These are phyloP conservation scores for Clivina fossor DNA, from an alignment of 2,888 invertebrate species.

Conservation along the genomic window DNA sequence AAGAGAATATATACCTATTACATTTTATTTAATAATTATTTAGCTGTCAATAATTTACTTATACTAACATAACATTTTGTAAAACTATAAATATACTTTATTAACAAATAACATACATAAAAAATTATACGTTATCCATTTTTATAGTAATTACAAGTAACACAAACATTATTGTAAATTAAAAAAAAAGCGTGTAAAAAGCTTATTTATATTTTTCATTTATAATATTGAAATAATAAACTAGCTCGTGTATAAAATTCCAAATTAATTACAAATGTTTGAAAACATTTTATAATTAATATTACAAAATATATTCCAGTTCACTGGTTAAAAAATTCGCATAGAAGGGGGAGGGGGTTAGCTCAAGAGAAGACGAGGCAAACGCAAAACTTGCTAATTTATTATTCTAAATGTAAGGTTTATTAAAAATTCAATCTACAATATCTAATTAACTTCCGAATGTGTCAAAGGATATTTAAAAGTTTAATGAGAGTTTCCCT, in stretches of 20 bases:
- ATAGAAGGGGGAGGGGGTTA: background rate
- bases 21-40: no score
- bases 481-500: constrained; percentile 31
- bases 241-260: constrained; percentile 19
- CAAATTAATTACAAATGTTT: constrained; percentile 27
- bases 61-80: no score
- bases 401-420: constrained; percentile 29
- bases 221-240: no score
- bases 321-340: constrained; percentile 17
- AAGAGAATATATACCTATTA: no score
- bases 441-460: constrained; percentile 33
- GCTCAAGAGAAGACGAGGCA: background rate
- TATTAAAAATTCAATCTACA: constrained; percentile 32
- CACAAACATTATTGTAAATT: no score
- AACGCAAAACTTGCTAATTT: constrained; percentile 15
- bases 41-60: no score
- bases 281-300: constrained; percentile 27
- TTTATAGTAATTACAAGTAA: no score
- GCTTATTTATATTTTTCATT: no score
- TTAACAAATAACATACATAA: no score
- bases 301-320: constrained; percentile 25
- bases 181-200: no score
- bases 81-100: no score
- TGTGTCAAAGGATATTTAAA: constrained; percentile 33
- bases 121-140: no score